These are phyloP conservation scores for Conus ventricosus DNA, from an alignment of 1,140 invertebrate species.

Conservation along the genomic window DNA sequence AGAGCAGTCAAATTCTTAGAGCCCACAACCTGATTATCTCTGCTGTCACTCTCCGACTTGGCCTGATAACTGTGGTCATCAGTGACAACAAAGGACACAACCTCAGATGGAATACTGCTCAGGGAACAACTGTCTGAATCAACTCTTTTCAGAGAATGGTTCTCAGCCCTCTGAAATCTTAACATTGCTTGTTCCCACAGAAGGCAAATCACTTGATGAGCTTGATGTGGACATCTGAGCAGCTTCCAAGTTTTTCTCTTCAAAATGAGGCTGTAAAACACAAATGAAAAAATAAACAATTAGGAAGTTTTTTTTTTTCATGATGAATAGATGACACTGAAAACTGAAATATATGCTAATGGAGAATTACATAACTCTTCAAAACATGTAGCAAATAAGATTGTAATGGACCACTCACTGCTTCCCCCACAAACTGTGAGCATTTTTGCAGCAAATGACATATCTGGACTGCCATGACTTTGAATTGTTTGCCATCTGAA, in stretches of 20 bases:
- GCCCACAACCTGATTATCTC: background rate
- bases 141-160: background rate
- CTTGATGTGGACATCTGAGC: background rate
- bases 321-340: too few species aligned
- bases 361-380: too few species aligned
- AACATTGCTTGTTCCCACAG: background rate
- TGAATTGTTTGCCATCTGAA: too few species aligned
- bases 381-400: too few species aligned
- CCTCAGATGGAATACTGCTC: background rate
- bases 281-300: background rate
- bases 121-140: background rate
- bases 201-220: background rate
- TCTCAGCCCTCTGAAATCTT: background rate
- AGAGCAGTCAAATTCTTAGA: background rate
- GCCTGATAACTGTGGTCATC: background rate
- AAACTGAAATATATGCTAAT: too few species aligned
- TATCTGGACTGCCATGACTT: too few species aligned
- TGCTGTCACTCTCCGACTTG: background rate
- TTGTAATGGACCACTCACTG: too few species aligned
- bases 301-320: background rate
- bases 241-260: background rate
- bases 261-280: constrained; percentile 14
- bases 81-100: background rate
- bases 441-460: too few species aligned
- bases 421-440: too few species aligned